Percentiles rank a stretch among this genome's conserved stretches.
Conservation (phyloP, 2,888 invertebrate species). For the Pyrrhia umbra region DNA sequence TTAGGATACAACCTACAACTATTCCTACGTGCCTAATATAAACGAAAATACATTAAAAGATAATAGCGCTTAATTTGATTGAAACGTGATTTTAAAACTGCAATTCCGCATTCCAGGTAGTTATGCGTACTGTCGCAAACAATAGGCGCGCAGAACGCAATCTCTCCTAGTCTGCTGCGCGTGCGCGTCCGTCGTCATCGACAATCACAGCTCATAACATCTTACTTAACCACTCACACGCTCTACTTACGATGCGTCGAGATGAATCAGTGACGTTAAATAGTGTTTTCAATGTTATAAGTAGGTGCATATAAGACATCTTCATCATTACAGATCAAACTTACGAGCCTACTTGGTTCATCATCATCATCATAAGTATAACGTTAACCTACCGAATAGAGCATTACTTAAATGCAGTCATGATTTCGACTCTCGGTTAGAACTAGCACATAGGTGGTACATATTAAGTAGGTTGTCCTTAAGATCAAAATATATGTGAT, state of each 20-base stretch:
- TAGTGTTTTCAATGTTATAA: neutral
- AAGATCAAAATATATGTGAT: too few species aligned
- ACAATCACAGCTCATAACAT: conserved; percentile 65
- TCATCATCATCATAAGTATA: too few species aligned
- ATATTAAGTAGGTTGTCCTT: too few species aligned
- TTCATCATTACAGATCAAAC: neutral
- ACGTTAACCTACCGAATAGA: too few species aligned
- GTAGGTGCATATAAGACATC: neutral
- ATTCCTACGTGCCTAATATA: too few species aligned
- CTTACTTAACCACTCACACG: conserved; percentile 80
- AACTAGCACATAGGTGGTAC: too few species aligned
- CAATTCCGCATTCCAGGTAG: conserved; percentile 65
- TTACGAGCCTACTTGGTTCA: neutral
- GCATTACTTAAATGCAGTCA: too few species aligned
- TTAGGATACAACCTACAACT: too few species aligned
- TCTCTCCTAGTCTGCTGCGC: conserved; percentile 58
- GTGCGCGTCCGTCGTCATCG: conserved; percentile 44
- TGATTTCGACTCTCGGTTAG: too few species aligned
- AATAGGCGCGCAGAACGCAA: conserved; percentile 63
- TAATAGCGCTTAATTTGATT: conserved; percentile 39
- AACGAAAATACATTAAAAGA: conserved; percentile 10
- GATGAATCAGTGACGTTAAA: conserved; percentile 33
- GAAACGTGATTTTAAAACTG: conserved; percentile 42
- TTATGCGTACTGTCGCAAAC: conserved; percentile 52
- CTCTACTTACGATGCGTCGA: conserved; percentile 66